Base-by-base conservation (phyloP, 2,797 vertebrate genomes). In the Tenualosa thibaudeaui region DNA sequence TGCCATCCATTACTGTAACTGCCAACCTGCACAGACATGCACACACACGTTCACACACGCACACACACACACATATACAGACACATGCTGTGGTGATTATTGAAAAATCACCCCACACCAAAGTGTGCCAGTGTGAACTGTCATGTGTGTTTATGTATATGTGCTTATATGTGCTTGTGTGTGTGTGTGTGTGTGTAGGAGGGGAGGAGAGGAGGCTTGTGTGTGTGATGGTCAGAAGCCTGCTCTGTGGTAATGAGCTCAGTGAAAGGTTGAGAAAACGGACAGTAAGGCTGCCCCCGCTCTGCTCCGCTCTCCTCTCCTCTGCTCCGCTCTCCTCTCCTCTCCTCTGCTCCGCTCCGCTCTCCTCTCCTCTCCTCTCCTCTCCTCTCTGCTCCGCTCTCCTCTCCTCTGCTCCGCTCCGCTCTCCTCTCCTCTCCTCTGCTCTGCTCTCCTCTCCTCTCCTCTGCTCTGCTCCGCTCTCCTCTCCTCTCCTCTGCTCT, bases 231-330 rank as follows among this genome's bases (percentile, higher is more conserved):
- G 68, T 12, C 37, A 40, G 68, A 6, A 31, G 62, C 15, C 68
- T 75, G 68, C 13, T 17, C 68, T 5, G 68, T 75, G 68, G 31
- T 75, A 75, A 75, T 75, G 68, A 75, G 68, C 13, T 75, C 68
- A 15, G 68, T 13, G 68, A 15, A 17, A 75, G 31, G 65, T 24
- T 65, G 65, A 12, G 26, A 31, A 75, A 3, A 31, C 31, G 40
- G 68, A 5, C 5, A 13, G 37, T 43, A 46, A 7, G 46, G 46
- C 46, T 46, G 46, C 46, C 46, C 46, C 46, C 46, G 7, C 46
- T 7, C 46, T 7, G 1, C 46, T 7, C 46, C 2, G 1, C 46
- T 46, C 46, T 46, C 46, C 46, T 46, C 46, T 46, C 46, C 2
- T 46, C 46, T 31, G 31, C 31, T 31, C 31, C 31, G 31, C 31